Evolutionary conservation across 2,888 invertebrate genomes (phyloP).

Genomic region (Celastrina argiolus): DNA sequence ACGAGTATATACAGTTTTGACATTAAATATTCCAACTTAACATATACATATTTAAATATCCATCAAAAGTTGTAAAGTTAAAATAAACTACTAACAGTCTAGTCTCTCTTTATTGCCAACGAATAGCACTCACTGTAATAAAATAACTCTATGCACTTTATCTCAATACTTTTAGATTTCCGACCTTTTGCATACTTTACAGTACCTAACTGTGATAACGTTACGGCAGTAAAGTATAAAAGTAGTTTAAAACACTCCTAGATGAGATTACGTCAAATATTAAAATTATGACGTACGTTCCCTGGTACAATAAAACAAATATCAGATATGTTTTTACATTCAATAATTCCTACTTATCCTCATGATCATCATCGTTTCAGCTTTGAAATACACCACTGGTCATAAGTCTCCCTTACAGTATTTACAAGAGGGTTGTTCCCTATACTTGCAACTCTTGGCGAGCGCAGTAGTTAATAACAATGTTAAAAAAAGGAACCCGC

Average conservation of each 20-base stretch:
- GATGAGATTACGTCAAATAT: not conserved
- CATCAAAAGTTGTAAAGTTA: not conserved
- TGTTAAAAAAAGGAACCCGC: too few species aligned
- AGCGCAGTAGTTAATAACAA: too few species aligned
- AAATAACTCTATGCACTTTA: conserved; percentile 14
- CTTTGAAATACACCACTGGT: too few species aligned
- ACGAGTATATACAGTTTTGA: too few species aligned
- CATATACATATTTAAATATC: not conserved
- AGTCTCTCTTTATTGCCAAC: not conserved
- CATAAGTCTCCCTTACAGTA: too few species aligned
- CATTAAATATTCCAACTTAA: not conserved
- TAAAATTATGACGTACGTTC: not conserved
- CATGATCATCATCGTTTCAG: too few species aligned
- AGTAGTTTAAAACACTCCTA: not conserved
- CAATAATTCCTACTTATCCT: conserved; percentile 5
- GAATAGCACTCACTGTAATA: not conserved
- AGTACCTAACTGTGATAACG: not conserved
- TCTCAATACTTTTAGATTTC: not conserved
- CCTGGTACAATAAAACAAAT: not conserved
- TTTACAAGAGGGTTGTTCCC: too few species aligned
- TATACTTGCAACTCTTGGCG: too few species aligned
- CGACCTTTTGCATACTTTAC: not conserved
- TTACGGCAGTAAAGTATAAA: not conserved
- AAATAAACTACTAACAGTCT: not conserved
- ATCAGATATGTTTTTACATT: not conserved